Percentiles rank a stretch among this genome's conserved stretches.
phyloP scores from a whole-genome alignment of 2,888 invertebrate species.

The Temnothorax unifasciatus region DNA sequence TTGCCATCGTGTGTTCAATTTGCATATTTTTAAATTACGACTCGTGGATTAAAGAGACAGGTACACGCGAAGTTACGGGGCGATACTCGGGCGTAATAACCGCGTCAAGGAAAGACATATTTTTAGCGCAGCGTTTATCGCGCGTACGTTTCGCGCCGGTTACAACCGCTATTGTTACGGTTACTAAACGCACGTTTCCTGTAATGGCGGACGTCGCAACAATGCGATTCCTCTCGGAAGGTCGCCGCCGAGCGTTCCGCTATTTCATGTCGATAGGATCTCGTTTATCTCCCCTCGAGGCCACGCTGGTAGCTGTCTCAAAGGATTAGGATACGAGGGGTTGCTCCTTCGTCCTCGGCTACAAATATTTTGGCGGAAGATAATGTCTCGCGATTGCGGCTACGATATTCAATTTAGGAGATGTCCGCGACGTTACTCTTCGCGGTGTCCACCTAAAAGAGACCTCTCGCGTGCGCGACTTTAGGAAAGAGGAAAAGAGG shows the following conservation, averaged over 20 bases:
- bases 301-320: conserved; percentile 41
- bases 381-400: conserved; percentile 38
- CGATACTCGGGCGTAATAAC: conserved; percentile 9
- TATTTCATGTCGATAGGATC: conserved; percentile 55
- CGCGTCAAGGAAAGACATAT: conserved; percentile 14
- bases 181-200: conserved; percentile 45
- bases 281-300: conserved; percentile 49
- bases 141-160: not conserved
- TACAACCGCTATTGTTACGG: conserved; percentile 45
- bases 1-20: not conserved
- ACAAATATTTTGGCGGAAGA: conserved; percentile 53
- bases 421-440: not conserved
- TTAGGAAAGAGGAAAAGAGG: not conserved
- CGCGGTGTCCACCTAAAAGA: not conserved
- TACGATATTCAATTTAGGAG: conserved; percentile 44
- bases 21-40: not conserved
- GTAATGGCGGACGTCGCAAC: conserved; percentile 44
- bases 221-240: conserved; percentile 48
- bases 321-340: conserved; percentile 49
- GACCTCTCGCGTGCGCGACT: not conserved
- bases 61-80: not conserved
- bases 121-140: conserved; percentile 19
- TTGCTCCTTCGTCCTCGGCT: conserved; percentile 33
- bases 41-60: not conserved
- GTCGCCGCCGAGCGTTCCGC: conserved; percentile 40